phyloP scores from a whole-genome alignment of 2,797 vertebrate genomes.

The Pangasius djambal region DNA sequence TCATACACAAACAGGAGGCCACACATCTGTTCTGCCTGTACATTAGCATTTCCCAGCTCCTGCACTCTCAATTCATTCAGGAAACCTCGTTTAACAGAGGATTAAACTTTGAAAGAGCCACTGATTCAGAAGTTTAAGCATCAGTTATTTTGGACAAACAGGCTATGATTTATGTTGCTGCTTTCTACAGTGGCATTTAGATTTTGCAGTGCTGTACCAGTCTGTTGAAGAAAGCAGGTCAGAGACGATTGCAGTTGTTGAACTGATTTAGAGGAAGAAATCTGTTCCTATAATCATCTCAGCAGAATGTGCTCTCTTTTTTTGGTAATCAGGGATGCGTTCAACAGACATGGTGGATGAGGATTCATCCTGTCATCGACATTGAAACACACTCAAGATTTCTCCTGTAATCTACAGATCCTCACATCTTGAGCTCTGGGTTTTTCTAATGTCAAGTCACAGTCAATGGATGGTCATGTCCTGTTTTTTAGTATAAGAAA shows the following conservation, averaged over 20 bases:
- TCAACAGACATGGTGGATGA: slow-evolving; percentile 36
- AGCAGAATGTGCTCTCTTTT: not conserved
- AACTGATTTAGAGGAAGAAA: slow-evolving; percentile 3
- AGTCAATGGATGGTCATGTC: slow-evolving; percentile 51
- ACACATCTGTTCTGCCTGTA: not conserved
- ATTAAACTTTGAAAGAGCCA: not conserved
- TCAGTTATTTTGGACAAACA: slow-evolving; percentile 1
- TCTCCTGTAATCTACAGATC: slow-evolving; percentile 66
- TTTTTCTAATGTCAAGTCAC: slow-evolving; percentile 55
- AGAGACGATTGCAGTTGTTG: not conserved
- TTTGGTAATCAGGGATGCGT: not conserved
- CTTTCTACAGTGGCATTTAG: slow-evolving; percentile 21
- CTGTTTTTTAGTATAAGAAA: not conserved
- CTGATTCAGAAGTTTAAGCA: slow-evolving; percentile 1
- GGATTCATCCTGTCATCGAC: slow-evolving; percentile 41
- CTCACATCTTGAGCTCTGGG: slow-evolving; percentile 55
- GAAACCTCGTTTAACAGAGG: not conserved
- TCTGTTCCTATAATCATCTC: not conserved
- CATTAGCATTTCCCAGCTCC: not conserved
- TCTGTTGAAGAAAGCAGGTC: slow-evolving; percentile 29
- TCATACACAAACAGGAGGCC: not conserved
- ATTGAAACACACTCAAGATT: slow-evolving; percentile 51
- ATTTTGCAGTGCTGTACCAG: slow-evolving; percentile 13
- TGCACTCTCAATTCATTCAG: not conserved
- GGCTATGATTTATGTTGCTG: slow-evolving; percentile 10